These are phyloP conservation scores for Paratrypauchen microcephalus DNA, from an alignment of 2,797 vertebrate species.

Conservation along the genomic window DNA sequence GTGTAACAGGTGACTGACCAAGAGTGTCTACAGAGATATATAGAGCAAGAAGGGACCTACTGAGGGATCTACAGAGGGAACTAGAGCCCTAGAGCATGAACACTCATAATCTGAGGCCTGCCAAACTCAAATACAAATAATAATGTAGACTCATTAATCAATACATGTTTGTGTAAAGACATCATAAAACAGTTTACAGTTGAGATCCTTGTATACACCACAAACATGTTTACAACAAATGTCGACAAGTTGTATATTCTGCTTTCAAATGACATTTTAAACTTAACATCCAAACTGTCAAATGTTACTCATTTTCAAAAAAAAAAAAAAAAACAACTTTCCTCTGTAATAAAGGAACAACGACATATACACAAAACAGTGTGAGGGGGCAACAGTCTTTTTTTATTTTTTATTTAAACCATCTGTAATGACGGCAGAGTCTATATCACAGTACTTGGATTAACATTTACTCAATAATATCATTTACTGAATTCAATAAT, in stretches of 20 bases:
- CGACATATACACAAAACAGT: neutral
- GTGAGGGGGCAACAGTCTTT: constrained; percentile 4
- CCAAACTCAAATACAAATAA: neutral
- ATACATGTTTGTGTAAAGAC: constrained; percentile 19
- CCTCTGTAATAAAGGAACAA: neutral
- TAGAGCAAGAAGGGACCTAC: neutral
- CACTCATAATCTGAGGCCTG: neutral
- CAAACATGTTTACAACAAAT: constrained; percentile 37
- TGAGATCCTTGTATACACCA: constrained; percentile 25
- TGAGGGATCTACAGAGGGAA: neutral
- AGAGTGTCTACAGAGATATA: constrained; percentile 19
- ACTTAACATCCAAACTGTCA: constrained; percentile 34
- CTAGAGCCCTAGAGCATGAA: constrained; percentile 23
- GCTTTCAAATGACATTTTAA: constrained; percentile 41
- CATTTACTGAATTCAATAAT: constrained; percentile 20
- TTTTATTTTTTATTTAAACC: neutral
- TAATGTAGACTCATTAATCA: constrained; percentile 30
- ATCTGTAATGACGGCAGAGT: neutral
- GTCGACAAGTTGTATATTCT: constrained; percentile 48
- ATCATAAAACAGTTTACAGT: constrained; percentile 15
- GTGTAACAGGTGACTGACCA: neutral
- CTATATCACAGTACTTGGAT: neutral
- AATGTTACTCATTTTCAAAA: constrained; percentile 44
- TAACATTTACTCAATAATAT: constrained; percentile 8
- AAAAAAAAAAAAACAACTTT: constrained; percentile 6